Evolutionary conservation across 2,888 invertebrate genomes (phyloP).

Genomic region (Trachelus tabidus): DNA sequence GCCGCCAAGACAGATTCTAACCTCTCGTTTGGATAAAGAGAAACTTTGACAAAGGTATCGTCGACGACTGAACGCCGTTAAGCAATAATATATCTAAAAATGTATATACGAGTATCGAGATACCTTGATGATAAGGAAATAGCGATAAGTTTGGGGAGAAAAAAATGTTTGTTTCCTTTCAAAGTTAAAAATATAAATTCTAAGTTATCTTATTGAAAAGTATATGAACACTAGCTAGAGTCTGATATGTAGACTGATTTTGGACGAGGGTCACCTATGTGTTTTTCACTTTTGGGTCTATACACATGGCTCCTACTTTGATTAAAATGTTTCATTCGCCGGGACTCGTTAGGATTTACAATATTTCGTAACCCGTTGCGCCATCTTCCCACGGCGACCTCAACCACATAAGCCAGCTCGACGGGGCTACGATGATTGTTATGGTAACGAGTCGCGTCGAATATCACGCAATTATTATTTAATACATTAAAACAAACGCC

Average conservation of each 20-base stretch:
- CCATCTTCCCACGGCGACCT: neutral
- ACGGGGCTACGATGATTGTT: neutral
- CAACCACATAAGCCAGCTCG: neutral
- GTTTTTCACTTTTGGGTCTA: constrained; percentile 26
- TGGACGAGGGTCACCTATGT: constrained; percentile 37
- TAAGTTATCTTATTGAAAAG: neutral
- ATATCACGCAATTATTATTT: neutral
- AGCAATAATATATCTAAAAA: neutral
- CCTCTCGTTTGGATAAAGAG: neutral
- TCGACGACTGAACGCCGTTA: neutral
- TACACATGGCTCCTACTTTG: constrained; percentile 23
- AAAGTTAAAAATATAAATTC: neutral
- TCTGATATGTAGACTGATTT: constrained; percentile 56
- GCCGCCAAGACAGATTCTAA: neutral
- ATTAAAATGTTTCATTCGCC: neutral
- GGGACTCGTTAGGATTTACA: neutral
- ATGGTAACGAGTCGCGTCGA: neutral
- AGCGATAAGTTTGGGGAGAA: neutral
- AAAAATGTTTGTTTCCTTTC: neutral
- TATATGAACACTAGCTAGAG: constrained; percentile 25
- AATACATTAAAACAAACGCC: constrained; percentile 8
- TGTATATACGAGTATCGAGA: neutral
- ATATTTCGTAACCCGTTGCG: neutral
- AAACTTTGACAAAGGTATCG: neutral
- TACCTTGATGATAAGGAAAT: neutral